Evolutionary conservation across 1,140 invertebrate species (phyloP).

Genomic region (Phortica variegata): DNA sequence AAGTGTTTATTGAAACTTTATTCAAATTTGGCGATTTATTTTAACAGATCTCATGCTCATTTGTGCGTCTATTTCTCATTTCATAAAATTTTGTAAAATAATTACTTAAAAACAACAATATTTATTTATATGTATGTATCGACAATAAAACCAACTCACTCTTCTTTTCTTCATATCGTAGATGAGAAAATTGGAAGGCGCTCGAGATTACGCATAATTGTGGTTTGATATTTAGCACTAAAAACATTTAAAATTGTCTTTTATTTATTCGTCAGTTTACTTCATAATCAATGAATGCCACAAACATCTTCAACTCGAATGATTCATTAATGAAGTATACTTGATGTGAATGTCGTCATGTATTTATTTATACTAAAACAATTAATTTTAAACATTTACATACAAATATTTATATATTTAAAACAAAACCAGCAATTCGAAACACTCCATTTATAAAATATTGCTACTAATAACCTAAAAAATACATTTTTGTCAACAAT

Average conservation of each 20-base stretch:
- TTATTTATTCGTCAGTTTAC: neutral
- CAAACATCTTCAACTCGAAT: neutral
- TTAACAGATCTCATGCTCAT: too few species aligned
- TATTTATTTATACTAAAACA: slow-evolving; percentile 40
- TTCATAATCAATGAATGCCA: slow-evolving; percentile 12
- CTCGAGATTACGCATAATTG: slow-evolving; percentile 44
- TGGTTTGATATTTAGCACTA: neutral
- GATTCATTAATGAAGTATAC: slow-evolving; percentile 10
- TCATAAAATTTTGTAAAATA: neutral
- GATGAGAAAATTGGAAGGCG: slow-evolving; percentile 49
- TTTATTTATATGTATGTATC: slow-evolving; percentile 21
- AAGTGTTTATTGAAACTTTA: neutral
- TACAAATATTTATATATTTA: slow-evolving; percentile 29
- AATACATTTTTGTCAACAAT: neutral
- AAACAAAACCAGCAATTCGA: slow-evolving; percentile 25
- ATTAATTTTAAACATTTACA: slow-evolving; percentile 27
- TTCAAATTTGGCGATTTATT: too few species aligned
- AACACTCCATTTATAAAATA: slow-evolving; percentile 26
- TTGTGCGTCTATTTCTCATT: too few species aligned
- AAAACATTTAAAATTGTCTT: neutral
- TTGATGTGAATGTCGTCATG: slow-evolving; percentile 25
- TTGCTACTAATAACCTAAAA: slow-evolving; percentile 9
- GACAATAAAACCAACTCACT: neutral
- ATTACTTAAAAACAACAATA: slow-evolving; percentile 3
- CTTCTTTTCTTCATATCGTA: slow-evolving; percentile 16